Evolutionary conservation across 2,797 vertebrate genomes (phyloP).

Genomic region (Alca torda): DNA sequence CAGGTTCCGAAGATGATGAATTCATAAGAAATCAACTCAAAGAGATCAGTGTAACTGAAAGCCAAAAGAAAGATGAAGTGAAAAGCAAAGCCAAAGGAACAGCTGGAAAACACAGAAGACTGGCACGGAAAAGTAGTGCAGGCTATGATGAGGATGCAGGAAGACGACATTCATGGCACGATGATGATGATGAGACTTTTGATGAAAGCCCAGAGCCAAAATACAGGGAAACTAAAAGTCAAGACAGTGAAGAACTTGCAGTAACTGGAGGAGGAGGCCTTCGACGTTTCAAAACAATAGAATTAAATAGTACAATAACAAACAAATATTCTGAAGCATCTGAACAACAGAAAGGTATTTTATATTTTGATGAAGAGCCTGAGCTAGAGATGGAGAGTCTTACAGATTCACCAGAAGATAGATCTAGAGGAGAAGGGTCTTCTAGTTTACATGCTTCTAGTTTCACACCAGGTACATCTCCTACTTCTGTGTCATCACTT

Average conservation of each 20-base stretch:
- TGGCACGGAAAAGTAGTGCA: slow-evolving; percentile 74
- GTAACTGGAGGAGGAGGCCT: slow-evolving; percentile 82
- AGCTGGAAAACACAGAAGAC: slow-evolving; percentile 72
- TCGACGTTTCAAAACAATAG: slow-evolving; percentile 93
- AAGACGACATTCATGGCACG: slow-evolving; percentile 76
- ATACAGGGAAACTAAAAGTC: slow-evolving; percentile 83
- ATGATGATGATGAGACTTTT: slow-evolving; percentile 74
- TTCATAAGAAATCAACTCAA: slow-evolving; percentile 79
- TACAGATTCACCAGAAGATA: slow-evolving; percentile 93
- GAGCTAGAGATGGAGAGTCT: slow-evolving; percentile 91
- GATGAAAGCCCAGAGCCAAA: slow-evolving; percentile 83
- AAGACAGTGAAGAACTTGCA: slow-evolving; percentile 79
- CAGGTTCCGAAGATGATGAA: slow-evolving; percentile 88
- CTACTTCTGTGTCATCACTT: slow-evolving; percentile 94
- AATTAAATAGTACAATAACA: slow-evolving; percentile 87
- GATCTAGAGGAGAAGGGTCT: slow-evolving; percentile 94
- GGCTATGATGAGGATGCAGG: slow-evolving; percentile 80
- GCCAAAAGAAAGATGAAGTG: slow-evolving; percentile 76
- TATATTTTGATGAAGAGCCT: slow-evolving; percentile 84
- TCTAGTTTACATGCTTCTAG: slow-evolving; percentile 93
- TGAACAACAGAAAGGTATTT: slow-evolving; percentile 77
- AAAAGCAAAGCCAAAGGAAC: slow-evolving; percentile 74
- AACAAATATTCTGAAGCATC: slow-evolving; percentile 74
- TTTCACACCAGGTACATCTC: slow-evolving; percentile 92
- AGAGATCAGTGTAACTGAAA: slow-evolving; percentile 74